Percentiles rank a stretch among this genome's conserved stretches.
phyloP scores from a whole-genome alignment of 2,888 invertebrate genomes.

The Tetranychus truncatus region DNA sequence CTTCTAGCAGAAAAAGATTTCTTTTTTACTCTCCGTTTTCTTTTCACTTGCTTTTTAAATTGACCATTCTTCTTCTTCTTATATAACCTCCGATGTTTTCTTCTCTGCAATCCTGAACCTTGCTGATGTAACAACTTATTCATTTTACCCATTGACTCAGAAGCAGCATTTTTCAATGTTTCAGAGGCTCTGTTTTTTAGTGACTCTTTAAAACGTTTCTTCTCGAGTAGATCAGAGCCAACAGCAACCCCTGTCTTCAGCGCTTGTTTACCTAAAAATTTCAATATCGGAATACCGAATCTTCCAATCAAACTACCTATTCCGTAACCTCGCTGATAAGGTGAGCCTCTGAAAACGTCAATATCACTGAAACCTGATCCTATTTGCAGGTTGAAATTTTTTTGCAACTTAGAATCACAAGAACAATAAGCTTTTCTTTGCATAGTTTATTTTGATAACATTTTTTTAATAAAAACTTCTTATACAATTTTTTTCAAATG shows the following conservation, averaged over 20 bases:
- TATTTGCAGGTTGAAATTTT: not conserved
- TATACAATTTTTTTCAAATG: not conserved
- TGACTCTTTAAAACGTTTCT: not conserved
- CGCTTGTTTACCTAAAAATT: not conserved
- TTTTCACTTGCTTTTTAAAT: too few species aligned
- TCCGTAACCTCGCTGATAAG: not conserved
- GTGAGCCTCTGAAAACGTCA: not conserved
- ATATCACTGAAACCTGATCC: not conserved
- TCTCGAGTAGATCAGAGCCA: not conserved
- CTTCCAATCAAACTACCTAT: not conserved
- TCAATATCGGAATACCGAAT: not conserved
- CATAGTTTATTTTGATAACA: too few species aligned
- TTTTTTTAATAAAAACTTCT: not conserved
- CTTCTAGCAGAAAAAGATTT: too few species aligned
- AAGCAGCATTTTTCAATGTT: not conserved
- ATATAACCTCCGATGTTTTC: not conserved
- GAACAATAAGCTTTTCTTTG: not conserved
- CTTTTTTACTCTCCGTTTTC: too few species aligned
- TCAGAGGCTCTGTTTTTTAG: not conserved
- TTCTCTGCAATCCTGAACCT: too few species aligned
- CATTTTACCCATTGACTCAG: not conserved
- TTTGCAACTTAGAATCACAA: not conserved
- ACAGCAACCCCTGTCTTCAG: not conserved
- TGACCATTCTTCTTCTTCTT: not conserved
- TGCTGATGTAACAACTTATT: not conserved